Base-by-base conservation (phyloP, 2,888 invertebrate genomes). In the Polymixis flavicincta region DNA sequence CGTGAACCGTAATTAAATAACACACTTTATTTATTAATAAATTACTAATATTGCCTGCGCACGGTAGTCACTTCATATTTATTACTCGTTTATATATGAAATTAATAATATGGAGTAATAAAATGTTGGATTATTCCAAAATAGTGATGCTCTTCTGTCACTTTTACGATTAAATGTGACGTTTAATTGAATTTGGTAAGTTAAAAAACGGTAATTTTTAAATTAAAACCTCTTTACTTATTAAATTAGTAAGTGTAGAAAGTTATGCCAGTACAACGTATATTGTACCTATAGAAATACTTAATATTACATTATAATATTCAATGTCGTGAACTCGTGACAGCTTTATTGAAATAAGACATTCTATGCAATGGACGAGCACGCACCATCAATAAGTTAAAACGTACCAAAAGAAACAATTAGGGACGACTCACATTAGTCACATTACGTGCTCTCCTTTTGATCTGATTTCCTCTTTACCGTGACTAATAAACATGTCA, bases 1-100 rank as follows among this genome's bases (percentile, higher is more conserved):
- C 83, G 42, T 76, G 82, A 84, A 82, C 84, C 69, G 57, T 74
- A 85, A 87, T 82, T 80, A 88, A 83, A 87, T 84, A 83, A 77
- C 71, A 71, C 22, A 69, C 42, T 70, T 85, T 76, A 86, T 88
- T 82, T 83, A 88, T 80, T 76, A 79, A 74, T 80, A 83, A 82
- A 78, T 78, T 81, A 32, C 54, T 65, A 74, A 81, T 60, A 75
- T 72, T 74, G 52, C 76, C 71, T 52, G 54, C 64, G 48, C 65
- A 85, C 80, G 68, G 76, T 80, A 85, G 78, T 74, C 57, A 52
- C 64, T 76, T 25, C 28, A 67, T 81, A 78, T 74, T 80, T 80
- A 71, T 73, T 65, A 65, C 25, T 32, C 55, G 13, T 71, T 66
- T 50, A 45, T 75, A 50, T 52, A 68, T 68, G 25, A 85, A 84